These are phyloP conservation scores for Stramonita haemastoma DNA, from an alignment of 2,888 invertebrate species.

Conservation along the genomic window DNA sequence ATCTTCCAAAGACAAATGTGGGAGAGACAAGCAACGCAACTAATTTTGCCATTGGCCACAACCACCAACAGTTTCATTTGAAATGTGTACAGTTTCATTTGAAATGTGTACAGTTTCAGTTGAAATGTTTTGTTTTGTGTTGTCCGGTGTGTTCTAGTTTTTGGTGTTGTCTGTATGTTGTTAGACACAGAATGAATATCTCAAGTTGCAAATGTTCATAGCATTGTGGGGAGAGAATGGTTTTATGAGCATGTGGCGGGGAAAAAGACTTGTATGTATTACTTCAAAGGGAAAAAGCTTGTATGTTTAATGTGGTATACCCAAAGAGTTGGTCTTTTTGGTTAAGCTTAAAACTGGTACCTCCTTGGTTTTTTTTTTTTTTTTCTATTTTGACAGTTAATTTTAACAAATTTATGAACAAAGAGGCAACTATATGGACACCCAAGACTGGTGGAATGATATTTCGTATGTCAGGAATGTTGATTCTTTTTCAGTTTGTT, in stretches of 20 bases:
- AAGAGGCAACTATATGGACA: not conserved
- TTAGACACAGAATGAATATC: not conserved
- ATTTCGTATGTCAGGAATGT: not conserved
- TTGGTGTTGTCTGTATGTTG: not conserved
- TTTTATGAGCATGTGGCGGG: not conserved
- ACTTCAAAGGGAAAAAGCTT: not conserved
- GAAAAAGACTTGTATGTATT: not conserved
- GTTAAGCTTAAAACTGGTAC: too few species aligned
- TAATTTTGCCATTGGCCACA: slow-evolving; percentile 14
- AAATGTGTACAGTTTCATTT: not conserved
- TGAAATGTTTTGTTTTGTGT: not conserved
- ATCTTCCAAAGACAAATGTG: slow-evolving; percentile 10
- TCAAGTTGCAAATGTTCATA: not conserved
- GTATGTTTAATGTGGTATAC: not conserved
- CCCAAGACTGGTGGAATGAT: not conserved
- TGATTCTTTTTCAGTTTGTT: not conserved
- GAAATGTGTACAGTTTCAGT: slow-evolving; percentile 9
- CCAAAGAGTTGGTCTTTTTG: too few species aligned
- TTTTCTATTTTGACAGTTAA: not conserved
- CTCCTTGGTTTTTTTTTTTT: not conserved
- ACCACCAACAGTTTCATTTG: slow-evolving; percentile 25
- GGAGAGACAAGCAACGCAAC: not conserved
- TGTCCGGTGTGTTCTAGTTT: not conserved
- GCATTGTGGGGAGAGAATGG: not conserved
- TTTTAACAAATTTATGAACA: not conserved